Evolutionary conservation across 2,113 vertebrate genomes (phyloP).

Genomic region (Choloepus hoffmanni): DNA sequence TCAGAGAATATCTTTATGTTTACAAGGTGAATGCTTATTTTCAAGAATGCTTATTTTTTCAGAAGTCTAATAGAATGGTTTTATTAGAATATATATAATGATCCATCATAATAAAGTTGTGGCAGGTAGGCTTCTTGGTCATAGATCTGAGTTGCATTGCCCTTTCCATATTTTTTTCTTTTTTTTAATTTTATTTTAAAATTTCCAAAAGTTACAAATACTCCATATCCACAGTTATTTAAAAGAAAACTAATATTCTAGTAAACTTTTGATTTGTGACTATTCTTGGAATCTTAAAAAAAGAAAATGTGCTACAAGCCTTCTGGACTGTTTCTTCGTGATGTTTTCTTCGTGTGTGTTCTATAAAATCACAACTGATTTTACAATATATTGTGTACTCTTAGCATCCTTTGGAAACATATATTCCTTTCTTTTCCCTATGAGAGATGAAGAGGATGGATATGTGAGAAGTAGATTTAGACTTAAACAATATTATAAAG

Average conservation of each 20-base stretch:
- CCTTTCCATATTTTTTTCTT: not conserved
- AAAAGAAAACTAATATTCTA: conserved; percentile 52
- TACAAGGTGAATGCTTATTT: conserved; percentile 90
- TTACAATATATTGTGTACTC: not conserved
- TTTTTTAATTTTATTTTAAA: too few relatives aligned
- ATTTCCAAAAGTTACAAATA: too few relatives aligned
- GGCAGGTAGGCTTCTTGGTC: not conserved
- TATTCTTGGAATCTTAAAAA: not conserved
- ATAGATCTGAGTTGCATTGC: not conserved
- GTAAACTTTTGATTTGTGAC: conserved; percentile 17
- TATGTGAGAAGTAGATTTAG: not conserved
- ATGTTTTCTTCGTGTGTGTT: not conserved
- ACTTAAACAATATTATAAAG: not conserved
- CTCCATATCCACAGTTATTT: not conserved
- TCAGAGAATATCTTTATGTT: conserved; percentile 98
- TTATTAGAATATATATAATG: conserved; percentile 32
- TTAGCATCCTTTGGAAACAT: not conserved
- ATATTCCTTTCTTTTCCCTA: not conserved
- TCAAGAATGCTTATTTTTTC: not conserved
- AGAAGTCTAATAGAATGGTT: conserved; percentile 23
- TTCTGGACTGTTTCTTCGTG: not conserved
- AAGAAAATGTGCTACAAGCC: not conserved
- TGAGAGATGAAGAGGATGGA: not conserved
- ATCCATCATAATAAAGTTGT: conserved; percentile 10
- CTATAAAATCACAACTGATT: not conserved